phyloP scores from a whole-genome alignment of 2,797 vertebrate species.

The Pangasius krempfi region DNA sequence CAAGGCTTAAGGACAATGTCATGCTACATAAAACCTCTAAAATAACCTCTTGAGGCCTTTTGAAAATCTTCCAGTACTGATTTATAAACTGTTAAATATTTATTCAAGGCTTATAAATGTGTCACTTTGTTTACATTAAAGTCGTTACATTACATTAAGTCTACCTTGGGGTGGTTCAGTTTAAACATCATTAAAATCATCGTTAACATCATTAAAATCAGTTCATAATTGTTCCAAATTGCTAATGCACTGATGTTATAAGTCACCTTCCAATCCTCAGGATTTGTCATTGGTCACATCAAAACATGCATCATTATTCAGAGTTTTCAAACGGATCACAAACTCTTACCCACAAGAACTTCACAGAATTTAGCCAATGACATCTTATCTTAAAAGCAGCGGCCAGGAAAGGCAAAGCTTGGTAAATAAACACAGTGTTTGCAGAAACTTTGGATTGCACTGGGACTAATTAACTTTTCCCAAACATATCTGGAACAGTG shows the following conservation, averaged over 20 bases:
- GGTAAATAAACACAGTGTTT: conserved; percentile 19
- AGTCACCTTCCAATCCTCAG: not conserved
- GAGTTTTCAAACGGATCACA: not conserved
- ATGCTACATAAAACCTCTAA: not conserved
- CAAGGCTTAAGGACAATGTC: not conserved
- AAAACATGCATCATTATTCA: not conserved
- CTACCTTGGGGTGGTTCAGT: not conserved
- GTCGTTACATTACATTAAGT: not conserved
- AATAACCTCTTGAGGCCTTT: not conserved
- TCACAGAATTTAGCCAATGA: conserved; percentile 21
- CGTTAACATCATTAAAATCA: not conserved
- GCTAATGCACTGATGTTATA: not conserved
- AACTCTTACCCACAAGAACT: conserved; percentile 2
- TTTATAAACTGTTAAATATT: not conserved
- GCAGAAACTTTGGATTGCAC: conserved; percentile 13
- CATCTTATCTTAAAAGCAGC: not conserved
- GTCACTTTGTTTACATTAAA: not conserved
- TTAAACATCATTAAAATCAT: not conserved
- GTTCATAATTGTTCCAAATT: not conserved
- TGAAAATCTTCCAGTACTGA: not conserved
- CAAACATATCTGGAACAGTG: conserved; percentile 31
- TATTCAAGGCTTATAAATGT: not conserved
- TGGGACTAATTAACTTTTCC: conserved; percentile 30
- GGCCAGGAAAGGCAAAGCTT: not conserved
- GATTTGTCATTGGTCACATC: conserved; percentile 7